These are phyloP conservation scores for Eutolmus rufibarbis DNA, from an alignment of 2,888 invertebrate genomes.

Conservation along the genomic window DNA sequence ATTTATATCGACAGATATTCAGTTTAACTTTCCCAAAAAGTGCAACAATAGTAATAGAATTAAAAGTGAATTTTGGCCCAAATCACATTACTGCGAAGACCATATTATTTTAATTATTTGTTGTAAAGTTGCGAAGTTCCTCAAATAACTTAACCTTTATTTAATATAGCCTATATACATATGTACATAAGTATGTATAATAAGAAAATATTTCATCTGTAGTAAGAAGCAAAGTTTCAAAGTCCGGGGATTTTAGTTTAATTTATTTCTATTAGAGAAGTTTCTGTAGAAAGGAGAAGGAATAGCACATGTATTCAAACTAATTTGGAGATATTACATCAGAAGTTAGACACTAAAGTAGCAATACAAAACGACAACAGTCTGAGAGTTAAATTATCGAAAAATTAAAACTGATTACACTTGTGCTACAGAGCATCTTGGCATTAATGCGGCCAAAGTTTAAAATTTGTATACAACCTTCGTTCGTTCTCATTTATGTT, in stretches of 20 bases:
- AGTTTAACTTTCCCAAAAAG: too few relatives aligned
- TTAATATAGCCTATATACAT: too few relatives aligned
- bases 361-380: neutral
- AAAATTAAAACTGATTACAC: neutral
- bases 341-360: neutral
- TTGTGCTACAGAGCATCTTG: neutral
- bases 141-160: too few relatives aligned
- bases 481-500: neutral
- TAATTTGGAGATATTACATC: neutral
- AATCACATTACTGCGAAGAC: too few relatives aligned
- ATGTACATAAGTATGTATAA: too few relatives aligned
- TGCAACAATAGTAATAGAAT: too few relatives aligned
- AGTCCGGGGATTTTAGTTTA: neutral
- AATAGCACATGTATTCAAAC: neutral
- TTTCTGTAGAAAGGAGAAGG: neutral
- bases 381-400: neutral
- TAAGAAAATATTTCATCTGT: too few relatives aligned
- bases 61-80: too few relatives aligned
- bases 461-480: neutral
- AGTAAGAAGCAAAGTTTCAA: neutral
- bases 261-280: neutral
- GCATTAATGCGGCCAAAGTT: neutral
- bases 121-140: too few relatives aligned
- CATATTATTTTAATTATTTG: too few relatives aligned
- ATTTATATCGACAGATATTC: too few relatives aligned